These are phyloP conservation scores for Apistogramma diplotaenia DNA, from an alignment of 2,113 vertebrate species.

Conservation along the genomic window DNA sequence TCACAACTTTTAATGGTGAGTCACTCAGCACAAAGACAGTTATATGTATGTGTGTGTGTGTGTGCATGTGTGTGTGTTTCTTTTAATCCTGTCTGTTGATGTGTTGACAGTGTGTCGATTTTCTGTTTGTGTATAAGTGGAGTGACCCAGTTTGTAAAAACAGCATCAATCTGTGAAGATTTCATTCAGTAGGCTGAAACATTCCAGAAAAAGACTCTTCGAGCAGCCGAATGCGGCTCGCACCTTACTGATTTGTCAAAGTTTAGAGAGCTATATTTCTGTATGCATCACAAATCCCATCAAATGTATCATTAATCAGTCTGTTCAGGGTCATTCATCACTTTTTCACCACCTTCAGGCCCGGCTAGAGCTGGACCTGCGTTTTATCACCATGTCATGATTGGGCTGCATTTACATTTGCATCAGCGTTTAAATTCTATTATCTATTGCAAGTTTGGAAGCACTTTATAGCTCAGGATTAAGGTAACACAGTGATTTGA, in stretches of 20 bases:
- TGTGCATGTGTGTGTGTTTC: slow-evolving; percentile 26
- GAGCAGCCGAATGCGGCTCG: slow-evolving; percentile 46
- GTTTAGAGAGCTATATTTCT: slow-evolving; percentile 65
- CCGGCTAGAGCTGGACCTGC: neutral
- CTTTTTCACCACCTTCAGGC: neutral
- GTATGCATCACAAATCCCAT: slow-evolving; percentile 59
- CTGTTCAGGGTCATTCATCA: neutral
- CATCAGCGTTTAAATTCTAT: slow-evolving; percentile 39
- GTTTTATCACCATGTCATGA: slow-evolving; percentile 15
- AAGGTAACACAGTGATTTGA: slow-evolving; percentile 44
- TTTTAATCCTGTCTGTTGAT: slow-evolving; percentile 13
- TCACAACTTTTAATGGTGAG: slow-evolving; percentile 63
- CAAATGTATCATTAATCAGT: slow-evolving; percentile 21
- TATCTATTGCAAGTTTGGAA: slow-evolving; percentile 72
- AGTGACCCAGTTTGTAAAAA: slow-evolving; percentile 67
- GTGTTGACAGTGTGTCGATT: slow-evolving; percentile 35
- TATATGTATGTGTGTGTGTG: slow-evolving; percentile 29
- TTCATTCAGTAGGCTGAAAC: slow-evolving; percentile 63
- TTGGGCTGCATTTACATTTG: slow-evolving; percentile 41
- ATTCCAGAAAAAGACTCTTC: slow-evolving; percentile 68
- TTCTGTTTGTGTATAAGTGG: slow-evolving; percentile 58
- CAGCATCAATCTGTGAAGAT: slow-evolving; percentile 58
- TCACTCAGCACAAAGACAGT: slow-evolving; percentile 70
- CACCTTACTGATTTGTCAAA: slow-evolving; percentile 62
- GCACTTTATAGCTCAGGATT: slow-evolving; percentile 78